phyloP scores from a whole-genome alignment of 1,140 invertebrate genomes.

The Drosophila bipectinata region DNA sequence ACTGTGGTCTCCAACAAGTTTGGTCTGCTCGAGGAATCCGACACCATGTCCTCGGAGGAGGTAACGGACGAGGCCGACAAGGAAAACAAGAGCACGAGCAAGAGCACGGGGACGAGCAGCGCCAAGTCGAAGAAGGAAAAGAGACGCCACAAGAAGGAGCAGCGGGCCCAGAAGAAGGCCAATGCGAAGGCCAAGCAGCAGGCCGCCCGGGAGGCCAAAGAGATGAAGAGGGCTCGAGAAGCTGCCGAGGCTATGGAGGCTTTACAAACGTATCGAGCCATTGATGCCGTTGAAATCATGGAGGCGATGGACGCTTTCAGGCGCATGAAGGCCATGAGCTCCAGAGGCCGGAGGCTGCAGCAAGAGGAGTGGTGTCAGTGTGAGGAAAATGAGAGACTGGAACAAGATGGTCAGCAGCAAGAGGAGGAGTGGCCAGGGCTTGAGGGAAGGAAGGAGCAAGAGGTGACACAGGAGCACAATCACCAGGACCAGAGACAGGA shows the following conservation, averaged over 20 bases:
- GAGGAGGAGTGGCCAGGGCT: too few species aligned
- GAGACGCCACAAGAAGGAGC: not conserved
- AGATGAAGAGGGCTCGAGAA: not conserved
- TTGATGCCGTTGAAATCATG: not conserved
- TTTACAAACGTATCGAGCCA: not conserved
- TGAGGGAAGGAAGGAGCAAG: too few species aligned
- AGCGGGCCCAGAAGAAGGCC: not conserved
- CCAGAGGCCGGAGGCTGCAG: too few species aligned
- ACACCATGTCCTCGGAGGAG: not conserved
- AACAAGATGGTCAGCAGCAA: too few species aligned
- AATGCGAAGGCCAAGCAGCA: not conserved
- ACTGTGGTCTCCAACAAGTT: conserved; percentile 1
- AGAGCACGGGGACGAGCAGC: too few species aligned
- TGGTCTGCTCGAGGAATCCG: not conserved
- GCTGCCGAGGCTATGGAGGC: not conserved
- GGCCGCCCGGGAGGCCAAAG: not conserved
- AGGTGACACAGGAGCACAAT: too few species aligned
- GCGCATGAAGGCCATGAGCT: not conserved
- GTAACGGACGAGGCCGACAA: not conserved
- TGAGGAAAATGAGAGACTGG: too few species aligned
- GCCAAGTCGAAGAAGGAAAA: not conserved
- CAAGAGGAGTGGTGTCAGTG: too few species aligned
- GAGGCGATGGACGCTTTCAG: not conserved
- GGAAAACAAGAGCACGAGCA: not conserved
- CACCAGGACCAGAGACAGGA: too few species aligned